A percentile compares a stretch with the other conserved stretches of the same genome.
Evolutionary conservation across 1,140 invertebrate species (phyloP).

Genomic region (Zaprionus nigranus): DNA sequence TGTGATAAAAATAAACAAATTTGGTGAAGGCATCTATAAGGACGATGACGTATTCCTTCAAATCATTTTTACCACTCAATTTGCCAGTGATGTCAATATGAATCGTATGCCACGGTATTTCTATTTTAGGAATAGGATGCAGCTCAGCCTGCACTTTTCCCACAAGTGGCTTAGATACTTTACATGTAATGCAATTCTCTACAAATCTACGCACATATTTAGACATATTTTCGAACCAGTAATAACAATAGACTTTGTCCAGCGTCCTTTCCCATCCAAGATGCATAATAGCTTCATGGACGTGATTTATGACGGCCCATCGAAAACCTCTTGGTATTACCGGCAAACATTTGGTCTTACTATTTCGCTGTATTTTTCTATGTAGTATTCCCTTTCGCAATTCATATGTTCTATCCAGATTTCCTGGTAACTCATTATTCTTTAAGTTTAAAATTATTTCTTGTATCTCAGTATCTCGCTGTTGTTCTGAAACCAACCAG

Average conservation of each 20-base stretch:
- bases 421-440: too few species aligned
- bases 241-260: too few species aligned
- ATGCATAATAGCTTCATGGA: too few species aligned
- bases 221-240: not conserved
- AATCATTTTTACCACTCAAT: not conserved
- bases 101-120: not conserved
- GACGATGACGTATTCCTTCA: not conserved
- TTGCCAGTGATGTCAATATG: not conserved
- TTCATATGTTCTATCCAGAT: not conserved
- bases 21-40: not conserved
- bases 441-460: too few species aligned
- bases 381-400: not conserved
- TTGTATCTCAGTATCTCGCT: too few species aligned
- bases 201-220: not conserved
- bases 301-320: too few species aligned
- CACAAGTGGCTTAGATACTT: not conserved
- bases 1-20: not conserved
- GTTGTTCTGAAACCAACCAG: not conserved
- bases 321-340: not conserved
- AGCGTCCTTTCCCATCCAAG: too few species aligned
- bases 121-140: not conserved
- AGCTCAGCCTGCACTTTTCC: not conserved
- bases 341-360: not conserved
- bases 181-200: not conserved
- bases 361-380: not conserved